Percentiles rank a stretch among this genome's conserved stretches.
These are phyloP conservation scores for Standfussiana lucernea DNA, from an alignment of 2,888 invertebrate genomes.

Conservation along the genomic window DNA sequence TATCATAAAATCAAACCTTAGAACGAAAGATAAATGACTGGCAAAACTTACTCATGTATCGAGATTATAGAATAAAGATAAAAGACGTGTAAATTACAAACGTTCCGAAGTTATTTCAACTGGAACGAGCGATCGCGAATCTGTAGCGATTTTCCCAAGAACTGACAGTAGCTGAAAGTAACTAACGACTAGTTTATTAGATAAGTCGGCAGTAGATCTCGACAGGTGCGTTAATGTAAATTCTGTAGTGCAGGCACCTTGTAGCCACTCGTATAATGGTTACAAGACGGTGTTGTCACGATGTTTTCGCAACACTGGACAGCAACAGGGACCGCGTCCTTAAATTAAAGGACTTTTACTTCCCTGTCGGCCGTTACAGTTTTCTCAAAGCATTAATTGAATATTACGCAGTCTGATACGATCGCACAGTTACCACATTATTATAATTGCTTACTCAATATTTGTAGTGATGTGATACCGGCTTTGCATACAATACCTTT, in stretches of 20 bases:
- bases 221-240: constrained; percentile 84
- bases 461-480: constrained; percentile 52
- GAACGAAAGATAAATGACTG: constrained; percentile 34
- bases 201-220: constrained; percentile 71
- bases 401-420: constrained; percentile 76
- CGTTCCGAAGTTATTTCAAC: constrained; percentile 52
- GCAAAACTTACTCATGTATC: constrained; percentile 48
- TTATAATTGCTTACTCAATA: constrained; percentile 65
- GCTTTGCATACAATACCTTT: constrained; percentile 45
- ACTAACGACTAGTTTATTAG: constrained; percentile 77
- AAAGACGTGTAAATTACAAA: constrained; percentile 52
- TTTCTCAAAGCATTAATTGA: constrained; percentile 77
- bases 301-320: constrained; percentile 79
- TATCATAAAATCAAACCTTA: constrained; percentile 54
- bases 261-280: constrained; percentile 49
- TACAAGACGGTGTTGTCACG: constrained; percentile 67
- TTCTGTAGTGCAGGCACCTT: constrained; percentile 62
- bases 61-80: constrained; percentile 57
- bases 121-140: constrained; percentile 60
- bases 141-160: constrained; percentile 75
- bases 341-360: constrained; percentile 85
- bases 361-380: constrained; percentile 76
- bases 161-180: constrained; percentile 73
- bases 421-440: constrained; percentile 68
- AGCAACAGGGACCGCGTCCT: constrained; percentile 75